A percentile compares a stretch with the other conserved stretches of the same genome.
Evolutionary conservation across 2,888 invertebrate genomes (phyloP).

Genomic region (Thera britannica): DNA sequence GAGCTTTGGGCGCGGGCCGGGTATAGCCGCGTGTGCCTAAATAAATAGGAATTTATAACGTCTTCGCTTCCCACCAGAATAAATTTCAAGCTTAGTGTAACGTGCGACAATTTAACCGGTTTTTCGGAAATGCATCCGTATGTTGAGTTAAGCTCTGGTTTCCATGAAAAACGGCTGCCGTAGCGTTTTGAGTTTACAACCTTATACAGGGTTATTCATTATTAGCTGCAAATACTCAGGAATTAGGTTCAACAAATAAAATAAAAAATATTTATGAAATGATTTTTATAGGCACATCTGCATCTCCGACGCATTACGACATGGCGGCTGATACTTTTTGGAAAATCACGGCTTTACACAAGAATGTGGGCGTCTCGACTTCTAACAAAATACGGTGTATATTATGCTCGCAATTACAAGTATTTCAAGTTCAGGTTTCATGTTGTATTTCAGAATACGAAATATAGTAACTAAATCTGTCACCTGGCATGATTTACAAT

Average conservation of each 20-base stretch:
- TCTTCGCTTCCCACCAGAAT: constrained; percentile 52
- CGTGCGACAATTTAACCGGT: constrained; percentile 29
- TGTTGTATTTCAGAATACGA: constrained; percentile 1
- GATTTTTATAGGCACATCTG: background rate
- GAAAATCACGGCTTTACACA: background rate
- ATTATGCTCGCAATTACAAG: constrained; percentile 1
- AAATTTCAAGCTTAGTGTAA: constrained; percentile 44
- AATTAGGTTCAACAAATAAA: too few relatives aligned
- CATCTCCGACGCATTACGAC: background rate
- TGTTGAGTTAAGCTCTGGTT: constrained; percentile 5
- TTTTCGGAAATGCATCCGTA: constrained; percentile 29
- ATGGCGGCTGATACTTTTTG: background rate
- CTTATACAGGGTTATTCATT: background rate
- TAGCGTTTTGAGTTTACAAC: background rate
- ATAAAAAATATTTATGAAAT: too few relatives aligned
- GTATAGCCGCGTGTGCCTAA: constrained; percentile 63
- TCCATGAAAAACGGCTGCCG: background rate
- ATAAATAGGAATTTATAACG: constrained; percentile 73
- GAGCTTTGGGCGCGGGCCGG: constrained; percentile 46
- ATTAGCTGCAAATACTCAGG: too few relatives aligned
- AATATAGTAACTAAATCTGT: background rate
- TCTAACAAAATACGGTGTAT: constrained; percentile 1
- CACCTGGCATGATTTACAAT: background rate
- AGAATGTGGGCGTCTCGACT: constrained; percentile 8
- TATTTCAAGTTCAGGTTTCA: constrained; percentile 7